Base-by-base conservation (phyloP, 2,113 vertebrate species). In the Lamprologus sp. region DNA sequence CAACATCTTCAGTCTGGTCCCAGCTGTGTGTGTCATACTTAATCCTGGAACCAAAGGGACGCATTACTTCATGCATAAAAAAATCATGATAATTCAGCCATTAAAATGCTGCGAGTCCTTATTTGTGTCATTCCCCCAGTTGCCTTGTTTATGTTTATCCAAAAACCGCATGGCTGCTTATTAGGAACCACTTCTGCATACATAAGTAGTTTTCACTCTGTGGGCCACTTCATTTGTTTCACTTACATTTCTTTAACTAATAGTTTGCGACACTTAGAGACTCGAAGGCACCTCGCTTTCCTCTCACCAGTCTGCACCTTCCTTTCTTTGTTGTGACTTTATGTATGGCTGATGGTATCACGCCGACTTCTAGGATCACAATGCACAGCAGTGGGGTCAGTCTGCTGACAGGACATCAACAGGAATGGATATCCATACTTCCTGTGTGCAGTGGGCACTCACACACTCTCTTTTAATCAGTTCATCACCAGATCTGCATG, bases 21-120 rank as follows among this genome's bases (percentile, higher is more conserved):
- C 94, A 93, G 93, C 91, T 95, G 94, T 90, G 92, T 91, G 89
- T 91, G 92, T 93, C 92, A 92, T 77, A 88, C 88, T 89, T 93
- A 94, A 95, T 94, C 92, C 94, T 68, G 75, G 84, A 87, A 92
- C 91, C 90, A 86, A 94, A 89, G 88, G 90, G 90, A 85, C 89
- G 19, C 90, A 79, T 93, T 90, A 89, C 90, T 88, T 65, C 82
- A 33, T 88, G 90, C 92, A 93, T 93, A 65, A 91, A 88, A 88
- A 54, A 79, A 92, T 84, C 81, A 84, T 60, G 83, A 91, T 92
- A 94, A 95, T 92, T 94, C 92, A 88, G 65, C 89, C 92, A 91
- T 91, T 92, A 92, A 94, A 95, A 90, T 83, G 86, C 84, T 85
- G 47, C 45, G 1, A 93, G 90, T 89, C 47, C 86, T 88, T 75